Percentiles rank a stretch among this genome's conserved stretches.
Conservation (phyloP, 2,888 invertebrate genomes). For the Diogma glabrata region DNA sequence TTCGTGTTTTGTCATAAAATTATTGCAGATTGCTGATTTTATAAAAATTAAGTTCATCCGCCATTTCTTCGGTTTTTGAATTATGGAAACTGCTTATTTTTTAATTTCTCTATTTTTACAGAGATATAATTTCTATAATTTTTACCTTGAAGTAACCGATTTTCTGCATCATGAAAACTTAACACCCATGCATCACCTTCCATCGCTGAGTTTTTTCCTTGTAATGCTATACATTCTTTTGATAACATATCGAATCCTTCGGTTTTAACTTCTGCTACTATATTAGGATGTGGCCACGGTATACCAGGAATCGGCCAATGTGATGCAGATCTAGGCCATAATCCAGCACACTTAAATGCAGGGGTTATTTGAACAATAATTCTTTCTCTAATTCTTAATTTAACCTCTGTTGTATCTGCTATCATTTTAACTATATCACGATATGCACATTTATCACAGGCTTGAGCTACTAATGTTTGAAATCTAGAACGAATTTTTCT, state of each 20-base stretch:
- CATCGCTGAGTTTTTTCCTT: constrained; percentile 80
- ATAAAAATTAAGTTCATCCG: too few species aligned
- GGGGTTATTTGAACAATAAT: constrained; percentile 93
- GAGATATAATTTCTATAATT: too few species aligned
- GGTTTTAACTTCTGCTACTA: constrained; percentile 87
- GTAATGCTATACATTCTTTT: constrained; percentile 73
- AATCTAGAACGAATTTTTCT: constrained; percentile 89
- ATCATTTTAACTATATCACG: constrained; percentile 91
- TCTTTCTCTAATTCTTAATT: constrained; percentile 77
- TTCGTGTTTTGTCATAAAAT: not conserved
- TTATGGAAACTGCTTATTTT: too few species aligned
- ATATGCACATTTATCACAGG: constrained; percentile 89
- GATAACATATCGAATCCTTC: constrained; percentile 92
- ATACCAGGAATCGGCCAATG: constrained; percentile 90
- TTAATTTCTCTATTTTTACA: not conserved
- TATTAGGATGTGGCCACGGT: constrained; percentile 87
- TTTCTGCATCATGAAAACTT: constrained; percentile 85
- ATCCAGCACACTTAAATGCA: constrained; percentile 85
- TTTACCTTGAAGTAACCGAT: constrained; percentile 66
- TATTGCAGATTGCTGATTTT: too few species aligned
- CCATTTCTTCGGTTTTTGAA: too few species aligned
- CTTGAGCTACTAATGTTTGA: constrained; percentile 80
- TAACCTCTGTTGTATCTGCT: constrained; percentile 89
- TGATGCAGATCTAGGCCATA: constrained; percentile 90
- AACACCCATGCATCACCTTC: constrained; percentile 96